Evolutionary conservation across 2,888 invertebrate species (phyloP).

Genomic region (Ypsolopha scabrella): DNA sequence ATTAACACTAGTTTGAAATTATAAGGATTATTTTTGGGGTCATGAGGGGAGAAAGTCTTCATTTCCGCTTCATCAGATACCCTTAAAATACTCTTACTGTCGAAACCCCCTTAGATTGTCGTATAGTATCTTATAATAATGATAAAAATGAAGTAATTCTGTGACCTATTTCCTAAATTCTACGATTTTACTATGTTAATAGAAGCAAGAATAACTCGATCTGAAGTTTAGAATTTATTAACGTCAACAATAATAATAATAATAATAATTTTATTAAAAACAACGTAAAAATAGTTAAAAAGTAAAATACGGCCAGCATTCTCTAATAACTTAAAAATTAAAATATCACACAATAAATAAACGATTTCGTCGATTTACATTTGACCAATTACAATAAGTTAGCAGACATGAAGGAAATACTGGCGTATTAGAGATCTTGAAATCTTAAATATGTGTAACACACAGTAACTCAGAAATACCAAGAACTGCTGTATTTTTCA

Average conservation of each 20-base stretch:
- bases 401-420: too few species aligned
- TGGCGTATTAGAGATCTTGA: too few species aligned
- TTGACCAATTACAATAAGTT: too few species aligned
- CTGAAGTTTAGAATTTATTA: constrained; percentile 17
- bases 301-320: constrained; percentile 7
- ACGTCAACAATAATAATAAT: constrained; percentile 20
- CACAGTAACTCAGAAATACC: too few species aligned
- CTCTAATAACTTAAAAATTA: constrained; percentile 11
- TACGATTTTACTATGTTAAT: not conserved
- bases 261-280: constrained; percentile 4
- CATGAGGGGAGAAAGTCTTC: too few species aligned
- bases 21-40: too few species aligned
- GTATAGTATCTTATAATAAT: not conserved
- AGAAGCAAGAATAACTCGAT: constrained; percentile 2
- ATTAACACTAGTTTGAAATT: not conserved
- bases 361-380: not conserved
- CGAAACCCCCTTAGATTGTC: too few species aligned
- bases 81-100: too few species aligned
- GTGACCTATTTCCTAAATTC: not conserved
- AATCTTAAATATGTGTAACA: too few species aligned
- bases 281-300: constrained; percentile 12
- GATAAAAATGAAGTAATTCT: not conserved
- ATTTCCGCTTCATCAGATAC: too few species aligned
- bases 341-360: constrained; percentile 1
- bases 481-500: too few species aligned